Evolutionary conservation across 2,797 vertebrate species (phyloP).

Genomic region (Xyrichtys novacula): DNA sequence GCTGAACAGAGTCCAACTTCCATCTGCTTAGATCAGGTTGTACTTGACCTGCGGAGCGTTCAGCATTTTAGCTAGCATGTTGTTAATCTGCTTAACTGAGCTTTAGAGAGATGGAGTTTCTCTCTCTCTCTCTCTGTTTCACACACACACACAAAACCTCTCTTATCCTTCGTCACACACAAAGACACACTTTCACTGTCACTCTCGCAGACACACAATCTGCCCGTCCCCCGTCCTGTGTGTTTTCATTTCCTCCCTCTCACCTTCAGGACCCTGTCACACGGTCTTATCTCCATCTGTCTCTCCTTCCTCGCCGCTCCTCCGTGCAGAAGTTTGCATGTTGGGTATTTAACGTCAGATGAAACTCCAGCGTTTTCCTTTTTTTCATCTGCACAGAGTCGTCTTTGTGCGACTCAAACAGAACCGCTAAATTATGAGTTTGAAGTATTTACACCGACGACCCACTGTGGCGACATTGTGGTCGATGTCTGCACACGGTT

Average conservation of each 20-base stretch:
- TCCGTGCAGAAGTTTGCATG: slow-evolving; percentile 14
- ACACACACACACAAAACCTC: slow-evolving; percentile 49
- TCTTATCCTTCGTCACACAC: slow-evolving; percentile 46
- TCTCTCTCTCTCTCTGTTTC: slow-evolving; percentile 48
- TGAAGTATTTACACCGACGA: slow-evolving; percentile 57
- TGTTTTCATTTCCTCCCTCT: slow-evolving; percentile 71
- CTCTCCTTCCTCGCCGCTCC: slow-evolving; percentile 31
- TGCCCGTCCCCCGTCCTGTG: slow-evolving; percentile 34
- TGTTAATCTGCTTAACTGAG: slow-evolving; percentile 79
- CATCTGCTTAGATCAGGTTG: slow-evolving; percentile 62
- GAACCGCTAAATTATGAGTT: slow-evolving; percentile 60
- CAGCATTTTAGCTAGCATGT: slow-evolving; percentile 70
- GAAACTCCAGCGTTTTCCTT: slow-evolving; percentile 5
- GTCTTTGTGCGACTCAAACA: slow-evolving; percentile 64
- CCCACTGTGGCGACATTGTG: slow-evolving; percentile 42
- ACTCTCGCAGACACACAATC: slow-evolving; percentile 6
- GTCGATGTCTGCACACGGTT: slow-evolving; percentile 55
- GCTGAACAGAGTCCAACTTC: slow-evolving; percentile 28
- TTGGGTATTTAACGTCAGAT: slow-evolving; percentile 1
- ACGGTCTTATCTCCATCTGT: slow-evolving; percentile 68
- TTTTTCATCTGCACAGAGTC: slow-evolving; percentile 44
- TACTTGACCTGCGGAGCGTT: slow-evolving; percentile 62
- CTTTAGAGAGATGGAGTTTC: slow-evolving; percentile 69
- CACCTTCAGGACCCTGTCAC: slow-evolving; percentile 65
- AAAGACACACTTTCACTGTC: slow-evolving; percentile 34